A percentile compares a stretch with the other conserved stretches of the same genome.
phyloP scores from a whole-genome alignment of 2,797 vertebrate genomes.

The Limosa lapponica region DNA sequence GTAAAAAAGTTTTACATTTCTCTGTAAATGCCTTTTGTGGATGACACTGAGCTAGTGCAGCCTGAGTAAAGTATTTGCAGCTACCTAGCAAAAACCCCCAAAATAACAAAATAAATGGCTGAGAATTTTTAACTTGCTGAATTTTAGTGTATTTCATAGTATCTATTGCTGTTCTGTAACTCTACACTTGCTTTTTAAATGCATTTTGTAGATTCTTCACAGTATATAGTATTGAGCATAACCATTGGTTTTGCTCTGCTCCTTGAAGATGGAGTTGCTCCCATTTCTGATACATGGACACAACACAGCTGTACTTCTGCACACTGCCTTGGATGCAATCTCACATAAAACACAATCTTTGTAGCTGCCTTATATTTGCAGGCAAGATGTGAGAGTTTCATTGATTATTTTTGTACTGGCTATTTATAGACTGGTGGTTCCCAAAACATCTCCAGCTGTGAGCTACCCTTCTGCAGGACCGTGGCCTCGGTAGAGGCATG shows the following conservation, averaged over 20 bases:
- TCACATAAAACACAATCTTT: neutral
- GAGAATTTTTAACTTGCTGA: neutral
- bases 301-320: neutral
- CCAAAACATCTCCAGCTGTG: neutral
- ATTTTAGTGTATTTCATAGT: neutral
- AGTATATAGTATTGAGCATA: neutral
- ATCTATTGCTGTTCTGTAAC: neutral
- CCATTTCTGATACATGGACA: neutral
- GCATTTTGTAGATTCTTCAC: neutral
- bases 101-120: neutral
- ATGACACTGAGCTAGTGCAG: neutral
- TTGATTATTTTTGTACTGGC: neutral
- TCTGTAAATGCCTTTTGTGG: neutral
- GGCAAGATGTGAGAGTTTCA: neutral
- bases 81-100: neutral
- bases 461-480: neutral
- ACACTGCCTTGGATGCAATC: neutral
- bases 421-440: neutral
- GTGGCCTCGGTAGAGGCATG: neutral
- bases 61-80: neutral
- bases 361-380: neutral
- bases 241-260: neutral
- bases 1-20: neutral
- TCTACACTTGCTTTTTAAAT: neutral
- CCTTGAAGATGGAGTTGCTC: neutral